Base-by-base conservation (phyloP, 2,113 vertebrate genomes). In the Psittacara wagleri region DNA sequence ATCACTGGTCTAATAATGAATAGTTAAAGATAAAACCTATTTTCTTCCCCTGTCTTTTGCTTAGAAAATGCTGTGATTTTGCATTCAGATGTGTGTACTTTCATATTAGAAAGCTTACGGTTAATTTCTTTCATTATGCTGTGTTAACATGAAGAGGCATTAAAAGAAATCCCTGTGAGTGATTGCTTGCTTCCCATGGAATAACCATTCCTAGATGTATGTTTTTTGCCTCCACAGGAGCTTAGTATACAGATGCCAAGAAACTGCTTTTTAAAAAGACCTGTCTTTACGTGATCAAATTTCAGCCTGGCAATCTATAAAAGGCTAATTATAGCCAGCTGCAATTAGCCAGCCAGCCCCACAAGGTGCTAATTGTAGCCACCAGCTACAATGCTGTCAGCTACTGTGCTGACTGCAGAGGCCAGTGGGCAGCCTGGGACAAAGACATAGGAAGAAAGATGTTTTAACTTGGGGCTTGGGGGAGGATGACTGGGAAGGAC, bases 341-440 rank as follows among this genome's bases (percentile, higher is more conserved):
- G 16, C n/a, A 79, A 27, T 84, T 80, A 94, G 48, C 48, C 79
- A 52, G 22, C 25, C 51, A 67, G n/a, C 22, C 17, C 27, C 59
- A 49, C 35, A 27, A 41, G 18, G 49, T 25, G 25, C 43, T 75
- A 84, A 64, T 10, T 33, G 41, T 39, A 79, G 51, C 35, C 37
- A 63, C 23, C 8, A 64, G 49, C 48, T 59, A n/a, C 55, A 23
- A 9, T 59, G 20, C 33, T 59, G 55, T n/a, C 20, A 91, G 43
- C 35, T 24, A 28, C 0, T 0, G 54, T 16, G 18, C n/a, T 59
- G 57, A 18, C n/a, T 54, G 62, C 39, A 68, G 80, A 70, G 31
- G 57, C 43, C 2, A 2, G 18, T 0, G 0, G 37, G 27, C 55
- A 85, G 72, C 28, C 22, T 62, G 59, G 35, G 22, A n/a, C 1